These are phyloP conservation scores for Stichodactyla helianthus DNA, from an alignment of 64 coral and sea anemone species.

Conservation along the genomic window DNA sequence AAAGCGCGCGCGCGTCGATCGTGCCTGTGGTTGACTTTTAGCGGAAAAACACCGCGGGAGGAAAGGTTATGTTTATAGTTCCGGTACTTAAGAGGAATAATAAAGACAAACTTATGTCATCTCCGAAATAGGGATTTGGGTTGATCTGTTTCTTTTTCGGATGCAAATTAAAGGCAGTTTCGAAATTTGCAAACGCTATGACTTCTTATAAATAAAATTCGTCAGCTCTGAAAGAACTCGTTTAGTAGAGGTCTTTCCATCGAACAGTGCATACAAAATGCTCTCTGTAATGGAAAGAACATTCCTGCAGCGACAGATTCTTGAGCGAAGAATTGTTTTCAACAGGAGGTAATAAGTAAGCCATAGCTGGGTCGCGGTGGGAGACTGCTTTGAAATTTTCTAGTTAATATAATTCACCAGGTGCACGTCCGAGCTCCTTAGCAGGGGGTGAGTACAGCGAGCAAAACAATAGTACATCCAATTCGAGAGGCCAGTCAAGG, in stretches of 20 bases:
- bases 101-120: background rate
- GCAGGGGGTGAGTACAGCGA: no score
- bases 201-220: background rate
- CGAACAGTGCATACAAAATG: background rate
- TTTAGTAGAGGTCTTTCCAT: background rate
- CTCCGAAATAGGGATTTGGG: background rate
- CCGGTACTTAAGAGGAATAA: background rate
- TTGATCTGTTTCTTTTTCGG: background rate
- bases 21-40: background rate
- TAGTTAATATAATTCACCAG: background rate
- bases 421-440: background rate
- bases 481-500: background rate
- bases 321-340: background rate
- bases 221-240: background rate
- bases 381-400: background rate
- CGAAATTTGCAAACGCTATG: background rate
- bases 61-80: constrained; percentile 2
- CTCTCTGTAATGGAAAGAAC: background rate
- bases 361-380: background rate
- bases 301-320: background rate
- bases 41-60: background rate
- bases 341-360: background rate
- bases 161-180: background rate
- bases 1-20: background rate
- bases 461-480: background rate